phyloP scores from a whole-genome alignment of 2,113 vertebrate genomes.

The Chlorodrepanis virens region DNA sequence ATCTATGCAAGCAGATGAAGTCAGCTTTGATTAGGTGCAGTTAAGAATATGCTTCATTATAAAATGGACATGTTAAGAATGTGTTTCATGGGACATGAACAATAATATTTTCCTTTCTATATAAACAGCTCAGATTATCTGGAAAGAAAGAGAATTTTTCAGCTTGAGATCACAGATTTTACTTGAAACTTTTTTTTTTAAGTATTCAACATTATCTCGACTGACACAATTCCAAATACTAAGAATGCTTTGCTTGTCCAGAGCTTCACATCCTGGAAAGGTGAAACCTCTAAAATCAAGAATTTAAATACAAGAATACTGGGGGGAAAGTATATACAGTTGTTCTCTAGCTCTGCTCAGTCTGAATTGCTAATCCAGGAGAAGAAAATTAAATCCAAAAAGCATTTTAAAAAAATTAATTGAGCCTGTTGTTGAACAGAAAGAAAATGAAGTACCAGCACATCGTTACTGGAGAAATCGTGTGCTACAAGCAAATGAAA shows the following conservation, averaged over 20 bases:
- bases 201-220: not conserved
- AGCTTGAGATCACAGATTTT: not conserved
- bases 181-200: not conserved
- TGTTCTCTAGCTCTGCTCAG: not conserved
- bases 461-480: not conserved
- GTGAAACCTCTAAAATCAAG: not conserved
- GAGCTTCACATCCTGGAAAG: not conserved
- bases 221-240: not conserved
- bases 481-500: conserved; percentile 22
- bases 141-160: not conserved
- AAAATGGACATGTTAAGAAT: not conserved
- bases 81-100: not conserved
- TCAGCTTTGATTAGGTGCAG: not conserved
- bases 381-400: conserved; percentile 33
- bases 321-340: not conserved
- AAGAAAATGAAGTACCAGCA: conserved; percentile 29
- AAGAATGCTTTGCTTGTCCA: not conserved
- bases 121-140: not conserved
- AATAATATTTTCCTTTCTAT: not conserved
- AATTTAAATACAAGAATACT: not conserved
- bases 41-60: not conserved
- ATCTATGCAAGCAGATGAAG: not conserved
- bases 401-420: not conserved
- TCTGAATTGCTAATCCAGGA: not conserved
- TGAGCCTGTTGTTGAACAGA: not conserved